phyloP scores from a whole-genome alignment of 2,797 vertebrate species.

The Acropternis orthonyx region DNA sequence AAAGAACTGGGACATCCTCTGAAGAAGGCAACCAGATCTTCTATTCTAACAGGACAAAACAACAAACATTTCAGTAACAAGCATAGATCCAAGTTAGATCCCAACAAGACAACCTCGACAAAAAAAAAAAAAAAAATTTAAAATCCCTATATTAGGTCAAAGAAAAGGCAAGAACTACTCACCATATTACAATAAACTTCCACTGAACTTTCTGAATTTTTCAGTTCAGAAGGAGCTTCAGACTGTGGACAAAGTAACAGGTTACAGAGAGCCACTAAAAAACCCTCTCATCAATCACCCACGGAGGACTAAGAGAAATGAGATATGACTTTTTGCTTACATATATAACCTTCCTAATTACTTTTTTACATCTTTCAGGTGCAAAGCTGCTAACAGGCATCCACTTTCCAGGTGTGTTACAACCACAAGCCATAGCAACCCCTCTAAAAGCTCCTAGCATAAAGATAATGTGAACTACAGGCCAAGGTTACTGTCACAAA shows the following conservation, averaged over 20 bases:
- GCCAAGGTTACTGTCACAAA: not conserved
- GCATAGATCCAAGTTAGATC: not conserved
- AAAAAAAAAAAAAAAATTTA: not conserved
- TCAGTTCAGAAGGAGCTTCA: not conserved
- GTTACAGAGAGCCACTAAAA: not conserved
- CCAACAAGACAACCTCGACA: not conserved
- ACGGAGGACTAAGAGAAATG: fast-evolving
- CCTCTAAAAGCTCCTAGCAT: not conserved
- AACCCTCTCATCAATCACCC: not conserved
- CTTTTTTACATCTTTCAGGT: not conserved
- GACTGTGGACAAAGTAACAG: not conserved
- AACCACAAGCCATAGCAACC: not conserved
- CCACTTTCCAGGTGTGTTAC: not conserved
- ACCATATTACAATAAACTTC: not conserved
- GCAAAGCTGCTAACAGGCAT: not conserved
- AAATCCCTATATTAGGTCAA: not conserved
- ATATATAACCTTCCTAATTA: not conserved
- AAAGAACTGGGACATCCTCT: not conserved
- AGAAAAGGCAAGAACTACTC: not conserved
- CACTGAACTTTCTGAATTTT: not conserved
- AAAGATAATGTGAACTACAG: not conserved
- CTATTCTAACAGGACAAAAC: not conserved
- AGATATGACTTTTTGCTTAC: fast-evolving
- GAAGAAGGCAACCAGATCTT: not conserved
- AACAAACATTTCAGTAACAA: not conserved